Conservation (phyloP, 2,888 invertebrate species). For the Sinotaia quadrata region DNA sequence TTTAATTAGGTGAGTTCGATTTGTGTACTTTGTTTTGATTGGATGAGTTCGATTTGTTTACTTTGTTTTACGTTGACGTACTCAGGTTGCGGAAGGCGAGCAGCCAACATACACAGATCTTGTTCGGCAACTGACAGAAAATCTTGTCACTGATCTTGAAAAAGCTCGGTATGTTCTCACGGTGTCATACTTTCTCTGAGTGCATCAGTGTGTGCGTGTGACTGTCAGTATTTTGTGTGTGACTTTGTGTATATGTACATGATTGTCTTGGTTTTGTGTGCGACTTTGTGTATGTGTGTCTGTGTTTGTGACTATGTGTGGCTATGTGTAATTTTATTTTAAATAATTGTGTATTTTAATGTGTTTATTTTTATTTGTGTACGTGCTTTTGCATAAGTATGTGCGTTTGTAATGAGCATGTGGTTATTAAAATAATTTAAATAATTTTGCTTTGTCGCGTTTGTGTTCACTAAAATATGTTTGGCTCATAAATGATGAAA, state of each 20-base stretch:
- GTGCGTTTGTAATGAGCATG: too few species aligned
- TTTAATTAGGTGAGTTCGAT: neutral
- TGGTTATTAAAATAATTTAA: too few species aligned
- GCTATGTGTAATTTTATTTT: neutral
- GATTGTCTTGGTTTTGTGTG: neutral
- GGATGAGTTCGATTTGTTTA: neutral
- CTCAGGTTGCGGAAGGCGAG: constrained; percentile 70
- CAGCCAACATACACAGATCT: constrained; percentile 71
- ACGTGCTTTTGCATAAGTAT: too few species aligned
- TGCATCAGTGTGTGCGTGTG: too few species aligned
- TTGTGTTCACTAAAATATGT: too few species aligned
- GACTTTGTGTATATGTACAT: constrained; percentile 7
- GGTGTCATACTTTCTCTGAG: neutral
- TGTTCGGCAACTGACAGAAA: constrained; percentile 68
- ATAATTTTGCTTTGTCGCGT: too few species aligned
- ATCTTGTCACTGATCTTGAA: constrained; percentile 68
- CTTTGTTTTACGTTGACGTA: too few species aligned
- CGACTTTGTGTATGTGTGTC: constrained; percentile 11
- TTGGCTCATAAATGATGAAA: too few species aligned
- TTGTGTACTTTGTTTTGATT: neutral
- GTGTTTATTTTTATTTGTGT: too few species aligned
- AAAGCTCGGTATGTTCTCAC: constrained; percentile 65
- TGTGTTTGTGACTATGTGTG: constrained; percentile 10
- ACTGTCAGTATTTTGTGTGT: too few species aligned
- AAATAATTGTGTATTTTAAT: too few species aligned